phyloP scores from a whole-genome alignment of 2,113 vertebrate species.

The Myiopsitta monachus region DNA sequence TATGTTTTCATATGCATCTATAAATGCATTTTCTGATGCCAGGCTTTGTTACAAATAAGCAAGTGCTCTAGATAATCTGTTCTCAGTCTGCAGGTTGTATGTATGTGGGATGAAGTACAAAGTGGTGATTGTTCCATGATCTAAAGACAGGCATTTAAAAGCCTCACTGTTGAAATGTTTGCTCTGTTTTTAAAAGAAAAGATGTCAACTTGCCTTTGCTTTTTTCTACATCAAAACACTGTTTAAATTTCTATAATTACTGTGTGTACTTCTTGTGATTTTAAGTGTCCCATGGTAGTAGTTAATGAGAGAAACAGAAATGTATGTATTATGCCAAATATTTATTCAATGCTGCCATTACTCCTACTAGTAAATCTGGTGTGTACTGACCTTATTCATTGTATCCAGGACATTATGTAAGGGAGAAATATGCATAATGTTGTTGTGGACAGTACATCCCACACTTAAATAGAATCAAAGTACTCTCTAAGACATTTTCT shows the following conservation, averaged over 20 bases:
- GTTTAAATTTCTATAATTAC: background rate
- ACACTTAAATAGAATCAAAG: slow-evolving; percentile 59
- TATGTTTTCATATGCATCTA: background rate
- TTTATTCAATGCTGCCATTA: slow-evolving; percentile 71
- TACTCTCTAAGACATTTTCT: slow-evolving; percentile 41
- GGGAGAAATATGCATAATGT: slow-evolving; percentile 61
- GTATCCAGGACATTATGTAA: slow-evolving; percentile 56
- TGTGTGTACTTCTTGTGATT: background rate
- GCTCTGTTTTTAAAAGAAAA: background rate
- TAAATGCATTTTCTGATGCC: background rate
- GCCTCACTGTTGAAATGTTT: background rate
- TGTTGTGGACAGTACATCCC: slow-evolving; percentile 53
- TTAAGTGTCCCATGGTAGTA: background rate
- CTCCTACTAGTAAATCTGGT: slow-evolving; percentile 70
- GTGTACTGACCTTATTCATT: slow-evolving; percentile 64
- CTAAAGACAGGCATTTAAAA: background rate
- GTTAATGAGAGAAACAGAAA: slow-evolving; percentile 61
- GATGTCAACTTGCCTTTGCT: background rate
- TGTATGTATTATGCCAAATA: slow-evolving; percentile 68
- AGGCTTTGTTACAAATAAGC: background rate
- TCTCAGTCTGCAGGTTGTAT: background rate
- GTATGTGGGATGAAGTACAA: background rate
- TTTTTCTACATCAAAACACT: background rate
- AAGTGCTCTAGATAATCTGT: background rate
- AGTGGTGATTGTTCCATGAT: background rate